These are phyloP conservation scores for Premnoplex brunnescens DNA, from an alignment of 2,797 vertebrate genomes.

Conservation along the genomic window DNA sequence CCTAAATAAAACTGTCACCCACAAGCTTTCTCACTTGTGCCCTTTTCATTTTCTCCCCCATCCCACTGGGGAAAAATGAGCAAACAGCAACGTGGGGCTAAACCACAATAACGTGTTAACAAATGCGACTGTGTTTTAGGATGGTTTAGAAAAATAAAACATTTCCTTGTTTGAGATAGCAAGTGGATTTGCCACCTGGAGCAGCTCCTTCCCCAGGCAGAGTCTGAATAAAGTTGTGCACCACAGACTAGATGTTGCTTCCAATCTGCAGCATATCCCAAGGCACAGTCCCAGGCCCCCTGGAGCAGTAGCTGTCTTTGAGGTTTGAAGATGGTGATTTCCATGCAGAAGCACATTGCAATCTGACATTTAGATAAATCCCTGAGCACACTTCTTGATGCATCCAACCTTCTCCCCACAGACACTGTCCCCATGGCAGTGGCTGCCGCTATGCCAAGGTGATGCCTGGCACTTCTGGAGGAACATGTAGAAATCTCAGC, in stretches of 20 bases:
- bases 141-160: not conserved
- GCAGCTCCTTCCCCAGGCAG: not conserved
- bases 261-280: not conserved
- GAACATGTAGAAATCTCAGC: not conserved
- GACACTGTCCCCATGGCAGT: not conserved
- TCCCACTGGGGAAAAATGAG: not conserved
- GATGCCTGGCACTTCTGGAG: not conserved
- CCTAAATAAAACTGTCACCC: not conserved
- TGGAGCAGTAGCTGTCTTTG: not conserved
- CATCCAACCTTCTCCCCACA: not conserved
- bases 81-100: not conserved
- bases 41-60: not conserved
- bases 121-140: not conserved
- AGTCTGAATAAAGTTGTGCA: not conserved
- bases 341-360: not conserved
- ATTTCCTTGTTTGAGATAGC: not conserved
- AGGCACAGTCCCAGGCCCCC: not conserved
- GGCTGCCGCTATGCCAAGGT: not conserved
- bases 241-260: not conserved
- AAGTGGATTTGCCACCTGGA: not conserved
- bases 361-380: not conserved
- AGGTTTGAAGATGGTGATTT: not conserved
- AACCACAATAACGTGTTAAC: not conserved
- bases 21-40: not conserved
- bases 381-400: not conserved